Conservation (phyloP, 2,113 vertebrate genomes). For the Campylomormyrus numenius region DNA sequence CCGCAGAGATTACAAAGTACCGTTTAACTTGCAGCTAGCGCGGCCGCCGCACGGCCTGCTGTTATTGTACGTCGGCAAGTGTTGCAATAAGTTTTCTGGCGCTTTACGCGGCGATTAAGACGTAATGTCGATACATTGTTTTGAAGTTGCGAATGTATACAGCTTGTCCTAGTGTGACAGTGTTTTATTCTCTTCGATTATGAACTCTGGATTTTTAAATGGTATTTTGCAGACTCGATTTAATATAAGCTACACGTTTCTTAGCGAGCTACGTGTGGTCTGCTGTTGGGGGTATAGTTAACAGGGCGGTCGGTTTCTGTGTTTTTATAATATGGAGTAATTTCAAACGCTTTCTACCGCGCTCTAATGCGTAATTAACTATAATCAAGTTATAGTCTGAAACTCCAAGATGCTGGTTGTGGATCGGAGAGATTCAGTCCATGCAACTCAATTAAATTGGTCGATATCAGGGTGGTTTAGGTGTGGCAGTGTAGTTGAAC, state of each 20-base stretch:
- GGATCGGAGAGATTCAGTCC: neutral
- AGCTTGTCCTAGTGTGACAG: neutral
- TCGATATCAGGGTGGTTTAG: neutral
- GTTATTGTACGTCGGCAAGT: neutral
- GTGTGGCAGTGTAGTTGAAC: neutral
- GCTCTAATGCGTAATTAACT: neutral
- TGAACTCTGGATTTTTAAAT: neutral
- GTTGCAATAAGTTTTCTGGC: neutral
- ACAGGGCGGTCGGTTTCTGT: neutral
- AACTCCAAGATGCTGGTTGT: neutral
- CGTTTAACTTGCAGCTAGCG: neutral
- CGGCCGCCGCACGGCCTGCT: neutral
- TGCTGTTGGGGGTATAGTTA: constrained; percentile 1
- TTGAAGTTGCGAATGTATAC: neutral
- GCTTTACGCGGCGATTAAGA: neutral
- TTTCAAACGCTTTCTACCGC: neutral
- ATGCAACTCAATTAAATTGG: neutral
- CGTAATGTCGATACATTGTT: neutral
- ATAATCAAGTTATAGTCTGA: neutral
- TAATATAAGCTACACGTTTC: neutral
- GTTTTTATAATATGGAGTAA: neutral
- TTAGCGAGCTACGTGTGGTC: constrained; percentile 1
- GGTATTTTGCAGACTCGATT: neutral
- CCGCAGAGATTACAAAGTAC: neutral
- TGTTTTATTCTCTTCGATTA: neutral